phyloP scores from a whole-genome alignment of 2,797 vertebrate species.

The Arremon aurantiirostris region DNA sequence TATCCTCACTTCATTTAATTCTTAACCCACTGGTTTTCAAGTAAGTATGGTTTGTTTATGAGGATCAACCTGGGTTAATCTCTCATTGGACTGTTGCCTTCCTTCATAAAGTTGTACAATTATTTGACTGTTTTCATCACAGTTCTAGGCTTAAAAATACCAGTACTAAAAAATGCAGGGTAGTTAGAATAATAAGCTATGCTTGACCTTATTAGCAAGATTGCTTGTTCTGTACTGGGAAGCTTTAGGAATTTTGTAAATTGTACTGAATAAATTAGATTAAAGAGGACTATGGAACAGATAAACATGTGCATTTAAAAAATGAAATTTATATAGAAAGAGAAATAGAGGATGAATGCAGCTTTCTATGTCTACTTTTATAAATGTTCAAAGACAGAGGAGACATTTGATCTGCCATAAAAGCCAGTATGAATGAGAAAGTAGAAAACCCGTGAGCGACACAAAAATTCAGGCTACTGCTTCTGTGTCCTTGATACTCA shows the following conservation, averaged over 20 bases:
- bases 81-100: neutral
- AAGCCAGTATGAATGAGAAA: neutral
- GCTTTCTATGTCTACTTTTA: neutral
- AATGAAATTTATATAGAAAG: neutral
- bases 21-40: neutral
- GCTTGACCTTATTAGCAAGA: constrained; percentile 11
- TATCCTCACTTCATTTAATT: neutral
- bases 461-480: neutral
- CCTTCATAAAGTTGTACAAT: neutral
- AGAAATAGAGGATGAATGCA: neutral
- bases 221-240: neutral
- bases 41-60: neutral
- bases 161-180: neutral
- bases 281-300: neutral
- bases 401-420: neutral
- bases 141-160: neutral
- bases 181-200: neutral
- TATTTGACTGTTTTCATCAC: neutral
- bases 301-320: neutral
- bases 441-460: neutral
- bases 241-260: neutral
- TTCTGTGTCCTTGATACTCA: neutral
- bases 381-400: neutral
- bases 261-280: neutral
- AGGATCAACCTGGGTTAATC: neutral